Base-by-base conservation (phyloP, 2,888 invertebrate genomes). In the Salticus scenicus region DNA sequence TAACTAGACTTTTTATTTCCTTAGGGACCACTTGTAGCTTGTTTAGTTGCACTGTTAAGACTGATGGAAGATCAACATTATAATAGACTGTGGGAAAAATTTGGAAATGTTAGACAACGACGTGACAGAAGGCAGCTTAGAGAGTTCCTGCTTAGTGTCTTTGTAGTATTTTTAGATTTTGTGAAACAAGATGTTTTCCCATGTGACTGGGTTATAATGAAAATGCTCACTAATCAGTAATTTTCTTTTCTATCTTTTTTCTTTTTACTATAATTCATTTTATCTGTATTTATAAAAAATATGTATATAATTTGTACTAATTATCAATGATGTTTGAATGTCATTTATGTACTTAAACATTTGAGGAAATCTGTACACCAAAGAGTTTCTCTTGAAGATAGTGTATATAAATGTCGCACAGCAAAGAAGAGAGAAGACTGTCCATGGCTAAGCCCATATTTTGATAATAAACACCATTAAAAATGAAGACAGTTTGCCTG, bases 51-150 rank as follows among this genome's bases (percentile, higher is more conserved):
- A 0, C 93, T 96, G 64, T 93, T 98, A 90, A 96, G 97, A 90
- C 92, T 97, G 2, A 93, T 98, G 90, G 96, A 96, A 89, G 96
- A 97, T 88, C 95, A 94, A 33, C 97, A 98, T 90, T 98, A 97
- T 91, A 95, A 95, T 89, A 93, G 95, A 20, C 92, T 97, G 66
- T 96, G 97, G 95, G 96, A 96, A 89, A 95, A 96, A 88, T 92
- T 95, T 8, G 92, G 92, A 0, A 89, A 90, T 42, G 88, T 88
- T n/a, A 87, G 82, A 42, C 87, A 89, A n/a, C 89, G 90, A n/a
- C 90, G 89, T 88, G 96, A 97, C 89, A 92, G 95, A 14, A 95
- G 96, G 89, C 95, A 95, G 0, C 91, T 97, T 0, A 96, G 97
- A 90, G 96, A 97, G 89, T 96, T 98, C 90, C 92, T 98, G 0